These are phyloP conservation scores for Chondrilla cf. caribensis DNA, from an alignment of 37 sponge, comb jelly and placozoan species.

Conservation along the genomic window DNA sequence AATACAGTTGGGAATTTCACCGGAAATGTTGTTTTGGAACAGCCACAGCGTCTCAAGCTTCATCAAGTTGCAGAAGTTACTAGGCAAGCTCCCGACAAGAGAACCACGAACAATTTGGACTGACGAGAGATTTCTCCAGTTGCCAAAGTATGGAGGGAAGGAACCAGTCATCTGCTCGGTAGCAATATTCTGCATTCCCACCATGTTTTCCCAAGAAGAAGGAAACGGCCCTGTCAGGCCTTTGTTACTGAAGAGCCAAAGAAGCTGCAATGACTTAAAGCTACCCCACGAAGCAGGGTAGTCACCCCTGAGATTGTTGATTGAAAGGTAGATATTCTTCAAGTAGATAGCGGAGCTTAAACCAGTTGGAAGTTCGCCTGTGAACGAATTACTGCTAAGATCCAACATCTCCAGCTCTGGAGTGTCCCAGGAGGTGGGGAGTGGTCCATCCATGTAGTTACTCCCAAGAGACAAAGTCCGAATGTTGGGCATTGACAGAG, in stretches of 20 bases:
- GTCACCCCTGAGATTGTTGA: conserved; percentile 55
- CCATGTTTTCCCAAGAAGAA: conserved; percentile 36
- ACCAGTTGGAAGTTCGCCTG: conserved; percentile 33
- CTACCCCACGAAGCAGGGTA: conserved; percentile 46
- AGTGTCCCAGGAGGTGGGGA: conserved; percentile 49
- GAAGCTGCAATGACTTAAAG: conserved; percentile 26
- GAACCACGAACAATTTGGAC: conserved; percentile 51
- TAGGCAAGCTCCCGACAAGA: conserved; percentile 51
- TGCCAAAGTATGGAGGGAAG: conserved; percentile 58
- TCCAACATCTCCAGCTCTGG: conserved; percentile 52
- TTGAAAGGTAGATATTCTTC: conserved; percentile 39
- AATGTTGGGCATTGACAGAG: conserved; percentile 42
- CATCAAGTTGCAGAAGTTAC: conserved; percentile 45
- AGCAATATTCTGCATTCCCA: conserved; percentile 27
- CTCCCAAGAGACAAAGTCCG: conserved; percentile 34
- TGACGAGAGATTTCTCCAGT: conserved; percentile 46
- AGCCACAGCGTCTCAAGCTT: conserved; percentile 46
- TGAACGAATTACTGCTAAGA: conserved; percentile 40
- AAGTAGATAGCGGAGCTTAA: neutral
- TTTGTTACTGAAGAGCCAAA: conserved; percentile 70
- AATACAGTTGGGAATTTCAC: conserved; percentile 57
- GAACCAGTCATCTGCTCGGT: conserved; percentile 46
- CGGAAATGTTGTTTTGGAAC: conserved; percentile 55
- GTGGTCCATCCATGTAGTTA: conserved; percentile 45
- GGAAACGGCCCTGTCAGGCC: conserved; percentile 47